phyloP scores from a whole-genome alignment of 2,888 invertebrate species.

The Noctua comes region DNA sequence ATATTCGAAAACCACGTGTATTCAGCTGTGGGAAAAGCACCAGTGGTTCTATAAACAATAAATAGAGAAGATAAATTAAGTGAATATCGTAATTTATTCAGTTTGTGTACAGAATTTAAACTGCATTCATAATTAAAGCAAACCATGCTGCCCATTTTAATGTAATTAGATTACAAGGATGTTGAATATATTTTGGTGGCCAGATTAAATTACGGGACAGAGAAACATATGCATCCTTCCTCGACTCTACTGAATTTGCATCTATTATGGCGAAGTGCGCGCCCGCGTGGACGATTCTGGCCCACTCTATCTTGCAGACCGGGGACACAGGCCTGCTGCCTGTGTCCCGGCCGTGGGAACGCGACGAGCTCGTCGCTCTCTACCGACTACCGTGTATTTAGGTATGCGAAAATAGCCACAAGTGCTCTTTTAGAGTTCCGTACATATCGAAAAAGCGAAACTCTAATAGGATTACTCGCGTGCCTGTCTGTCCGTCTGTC shows the following conservation, averaged over 20 bases:
- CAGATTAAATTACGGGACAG: constrained; percentile 26
- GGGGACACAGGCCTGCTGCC: no score
- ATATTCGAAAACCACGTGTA: neutral
- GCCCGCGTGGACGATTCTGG: neutral
- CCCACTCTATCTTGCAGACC: neutral
- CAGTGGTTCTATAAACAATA: neutral
- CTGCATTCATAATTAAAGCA: constrained; percentile 8
- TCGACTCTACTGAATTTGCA: constrained; percentile 28
- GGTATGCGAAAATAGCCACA: no score
- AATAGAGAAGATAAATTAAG: neutral
- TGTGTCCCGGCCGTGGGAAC: neutral
- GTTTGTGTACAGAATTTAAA: constrained; percentile 9
- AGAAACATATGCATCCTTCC: constrained; percentile 8
- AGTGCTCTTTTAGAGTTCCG: no score
- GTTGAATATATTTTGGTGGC: constrained; percentile 32
- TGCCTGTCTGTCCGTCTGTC: no score
- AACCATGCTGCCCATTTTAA: constrained; percentile 26
- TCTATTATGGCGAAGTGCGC: neutral
- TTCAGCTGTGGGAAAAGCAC: neutral
- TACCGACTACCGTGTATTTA: no score
- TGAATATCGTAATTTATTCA: constrained; percentile 6
- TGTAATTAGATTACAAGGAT: constrained; percentile 31
- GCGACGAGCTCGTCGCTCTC: no score
- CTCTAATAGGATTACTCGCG: no score
- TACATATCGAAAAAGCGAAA: no score